These are phyloP conservation scores for Aplodontia rufa DNA, from an alignment of 2,113 vertebrate genomes.

Conservation along the genomic window DNA sequence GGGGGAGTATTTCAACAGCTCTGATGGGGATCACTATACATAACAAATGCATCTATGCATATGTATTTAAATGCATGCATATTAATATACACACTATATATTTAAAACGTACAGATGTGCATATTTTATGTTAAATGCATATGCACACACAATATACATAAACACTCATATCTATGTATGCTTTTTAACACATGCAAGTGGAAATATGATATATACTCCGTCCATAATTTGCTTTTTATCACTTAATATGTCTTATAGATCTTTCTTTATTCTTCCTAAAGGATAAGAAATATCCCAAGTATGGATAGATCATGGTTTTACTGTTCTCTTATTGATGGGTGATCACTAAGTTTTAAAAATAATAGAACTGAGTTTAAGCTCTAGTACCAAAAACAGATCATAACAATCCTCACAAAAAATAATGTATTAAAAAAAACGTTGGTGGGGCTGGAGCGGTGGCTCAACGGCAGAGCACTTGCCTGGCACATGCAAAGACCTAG, in stretches of 20 bases:
- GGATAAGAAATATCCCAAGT: background rate
- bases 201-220: background rate
- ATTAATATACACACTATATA: background rate
- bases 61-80: background rate
- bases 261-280: conserved; percentile 46
- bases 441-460: too few relatives aligned
- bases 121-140: background rate
- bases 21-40: background rate
- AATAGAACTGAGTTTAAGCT: background rate
- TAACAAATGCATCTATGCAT: background rate
- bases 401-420: background rate
- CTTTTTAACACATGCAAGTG: background rate
- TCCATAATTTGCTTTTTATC: background rate
- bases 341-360: conserved; percentile 11
- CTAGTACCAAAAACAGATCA: background rate
- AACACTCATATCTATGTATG: background rate
- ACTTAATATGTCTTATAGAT: background rate
- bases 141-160: background rate
- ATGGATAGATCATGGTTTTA: background rate
- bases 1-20: background rate
- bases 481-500: too few relatives aligned
- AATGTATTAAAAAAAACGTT: background rate
- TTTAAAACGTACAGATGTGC: background rate
- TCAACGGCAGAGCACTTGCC: too few relatives aligned
- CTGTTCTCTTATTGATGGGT: background rate